Base-by-base conservation (phyloP, 2,797 vertebrate genomes). In the Chaenodraco wilsoni region DNA sequence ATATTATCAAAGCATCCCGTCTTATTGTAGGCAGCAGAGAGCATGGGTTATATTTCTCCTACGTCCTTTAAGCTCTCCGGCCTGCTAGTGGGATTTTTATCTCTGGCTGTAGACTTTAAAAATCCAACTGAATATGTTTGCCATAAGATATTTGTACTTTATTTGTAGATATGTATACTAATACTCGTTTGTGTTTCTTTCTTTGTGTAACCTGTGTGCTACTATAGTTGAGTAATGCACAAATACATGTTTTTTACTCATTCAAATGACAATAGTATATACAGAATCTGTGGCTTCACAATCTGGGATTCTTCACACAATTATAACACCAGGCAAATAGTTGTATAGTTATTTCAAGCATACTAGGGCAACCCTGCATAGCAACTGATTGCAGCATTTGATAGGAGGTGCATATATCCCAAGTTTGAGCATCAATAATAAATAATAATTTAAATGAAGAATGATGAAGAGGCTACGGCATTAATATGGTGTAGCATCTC, bases 401-500 rank as follows among this genome's bases (percentile, higher is more conserved):
- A 50, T 51, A 14, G 23, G 19, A 49, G 3, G 60, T 52, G 67
- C 2, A 17, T 49, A 46, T 50, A 13, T 63, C 27, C 31, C n/a
- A 37, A 37, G 33, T 37, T 7, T 37, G 33, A 9, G 33, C 33
- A 37, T 57, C 33, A 3, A 41, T 68, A 33, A 57, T 14, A 50
- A 49, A 58, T 59, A 19, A 51, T 41, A 9, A 3, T 43, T 61
- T 57, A 6, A 31, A 63, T 15, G 1, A 50, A 19, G 19, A 52
- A 44, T 16, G 45, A 44, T 56, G 37, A 27, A 51, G 40, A 5
- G 54, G 3, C 2, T 4, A n/a, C 23, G 31, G 56, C 74, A 55
- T 23, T 79, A 78, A 82, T 60, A 37, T 23, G 48, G 56, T 72
- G 74, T 65, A 60, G 59, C 81, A 83, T 86, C 82, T 84, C 63